A percentile compares a stretch with the other conserved stretches of the same genome.
Evolutionary conservation across 2,797 vertebrate genomes (phyloP).

Genomic region (Liparis tanakae): DNA sequence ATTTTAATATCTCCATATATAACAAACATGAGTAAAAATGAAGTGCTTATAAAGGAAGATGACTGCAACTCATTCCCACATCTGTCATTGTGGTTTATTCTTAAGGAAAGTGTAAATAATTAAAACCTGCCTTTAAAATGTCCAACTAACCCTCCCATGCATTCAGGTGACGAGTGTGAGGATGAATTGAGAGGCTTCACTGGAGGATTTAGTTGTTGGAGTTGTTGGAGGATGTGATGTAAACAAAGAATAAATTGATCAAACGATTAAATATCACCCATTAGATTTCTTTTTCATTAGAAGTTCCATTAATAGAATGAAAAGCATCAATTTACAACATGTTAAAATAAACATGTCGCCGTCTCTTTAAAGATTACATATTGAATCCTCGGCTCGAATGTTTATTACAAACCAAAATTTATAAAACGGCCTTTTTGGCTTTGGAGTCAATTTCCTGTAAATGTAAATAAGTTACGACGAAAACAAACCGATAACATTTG

Average conservation of each 20-base stretch:
- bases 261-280: not conserved
- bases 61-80: not conserved
- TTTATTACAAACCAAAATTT: constrained; percentile 37
- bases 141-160: not conserved
- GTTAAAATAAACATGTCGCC: not conserved
- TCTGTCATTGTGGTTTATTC: constrained; percentile 1
- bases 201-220: not conserved
- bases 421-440: constrained; percentile 30
- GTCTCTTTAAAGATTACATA: constrained; percentile 26
- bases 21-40: not conserved
- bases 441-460: constrained; percentile 54
- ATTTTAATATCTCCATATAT: constrained; percentile 17
- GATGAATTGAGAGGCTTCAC: not conserved
- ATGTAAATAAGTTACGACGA: constrained; percentile 52
- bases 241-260: not conserved
- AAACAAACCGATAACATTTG: constrained; percentile 43
- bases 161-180: not conserved
- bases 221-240: not conserved
- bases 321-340: not conserved
- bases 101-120: constrained; percentile 3
- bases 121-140: not conserved
- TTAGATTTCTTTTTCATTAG: not conserved
- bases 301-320: not conserved
- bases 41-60: not conserved
- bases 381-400: constrained; percentile 14